A percentile compares a stretch with the other conserved stretches of the same genome.
Conservation (phyloP, 2,888 invertebrate species). For the Schizaphis graminum region DNA sequence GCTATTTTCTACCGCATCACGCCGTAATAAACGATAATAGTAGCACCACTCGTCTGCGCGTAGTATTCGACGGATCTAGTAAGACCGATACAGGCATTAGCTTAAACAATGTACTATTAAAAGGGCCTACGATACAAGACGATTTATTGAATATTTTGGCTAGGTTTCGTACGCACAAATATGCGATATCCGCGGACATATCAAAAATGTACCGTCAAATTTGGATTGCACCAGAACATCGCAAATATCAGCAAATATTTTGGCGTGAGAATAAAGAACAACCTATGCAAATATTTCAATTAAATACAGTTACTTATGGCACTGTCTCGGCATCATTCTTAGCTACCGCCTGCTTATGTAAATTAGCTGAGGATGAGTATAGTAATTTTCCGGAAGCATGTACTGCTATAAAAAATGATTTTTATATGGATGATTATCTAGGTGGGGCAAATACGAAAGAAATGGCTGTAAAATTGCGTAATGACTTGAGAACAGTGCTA, state of each 20-base stretch:
- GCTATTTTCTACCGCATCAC: conserved; percentile 48
- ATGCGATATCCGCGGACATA: conserved; percentile 70
- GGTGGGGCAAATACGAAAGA: conserved; percentile 66
- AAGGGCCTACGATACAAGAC: conserved; percentile 70
- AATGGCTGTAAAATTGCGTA: conserved; percentile 67
- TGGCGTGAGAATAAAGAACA: conserved; percentile 69
- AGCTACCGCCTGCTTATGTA: conserved; percentile 68
- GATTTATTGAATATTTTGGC: conserved; percentile 69
- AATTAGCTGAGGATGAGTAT: conserved; percentile 67
- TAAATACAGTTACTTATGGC: conserved; percentile 68
- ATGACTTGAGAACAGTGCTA: background rate
- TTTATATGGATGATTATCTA: conserved; percentile 69
- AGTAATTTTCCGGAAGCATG: conserved; percentile 67
- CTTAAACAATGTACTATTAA: conserved; percentile 61
- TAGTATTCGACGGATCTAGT: conserved; percentile 20
- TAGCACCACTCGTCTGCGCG: background rate
- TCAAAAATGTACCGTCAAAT: conserved; percentile 70
- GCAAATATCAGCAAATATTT: conserved; percentile 70
- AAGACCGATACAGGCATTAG: background rate
- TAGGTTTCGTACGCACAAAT: conserved; percentile 68
- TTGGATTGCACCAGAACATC: conserved; percentile 66
- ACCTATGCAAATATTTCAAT: conserved; percentile 70
- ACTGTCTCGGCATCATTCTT: conserved; percentile 68
- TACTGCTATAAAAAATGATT: conserved; percentile 62
- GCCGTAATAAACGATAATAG: conserved; percentile 36